Evolutionary conservation across 2,797 vertebrate species (phyloP).

Genomic region (Clamator glandarius): DNA sequence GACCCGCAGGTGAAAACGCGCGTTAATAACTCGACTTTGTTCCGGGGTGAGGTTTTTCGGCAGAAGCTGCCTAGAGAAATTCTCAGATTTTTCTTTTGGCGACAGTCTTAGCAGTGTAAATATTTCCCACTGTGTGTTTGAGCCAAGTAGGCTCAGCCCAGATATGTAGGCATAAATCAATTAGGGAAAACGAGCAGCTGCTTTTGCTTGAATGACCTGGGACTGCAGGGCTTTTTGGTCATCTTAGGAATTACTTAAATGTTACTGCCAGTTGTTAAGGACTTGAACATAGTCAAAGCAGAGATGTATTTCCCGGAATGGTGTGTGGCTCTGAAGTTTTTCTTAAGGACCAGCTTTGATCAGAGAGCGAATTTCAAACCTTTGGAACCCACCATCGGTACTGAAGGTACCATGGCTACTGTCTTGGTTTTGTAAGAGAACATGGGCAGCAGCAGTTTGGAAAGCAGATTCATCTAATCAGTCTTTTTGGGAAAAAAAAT

Average conservation of each 20-base stretch:
- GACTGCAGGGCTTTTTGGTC: neutral
- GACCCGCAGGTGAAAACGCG: neutral
- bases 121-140: neutral
- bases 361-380: neutral
- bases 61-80: neutral
- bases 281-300: neutral
- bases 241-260: neutral
- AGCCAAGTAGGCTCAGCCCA: neutral
- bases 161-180: neutral
- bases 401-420: neutral
- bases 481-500: neutral
- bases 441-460: neutral
- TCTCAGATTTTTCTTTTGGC: constrained; percentile 9
- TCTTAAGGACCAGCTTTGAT: neutral
- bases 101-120: neutral
- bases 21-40: neutral
- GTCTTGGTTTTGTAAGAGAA: neutral
- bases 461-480: neutral
- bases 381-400: neutral
- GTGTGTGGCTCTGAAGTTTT: neutral
- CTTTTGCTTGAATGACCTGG: neutral
- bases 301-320: neutral
- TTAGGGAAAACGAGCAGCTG: neutral
- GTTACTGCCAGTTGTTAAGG: neutral
- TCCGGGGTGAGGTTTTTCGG: neutral